A percentile compares a stretch with the other conserved stretches of the same genome.
Conservation (phyloP, 2,888 invertebrate genomes). For the Rhopalosiphum nymphaeae region DNA sequence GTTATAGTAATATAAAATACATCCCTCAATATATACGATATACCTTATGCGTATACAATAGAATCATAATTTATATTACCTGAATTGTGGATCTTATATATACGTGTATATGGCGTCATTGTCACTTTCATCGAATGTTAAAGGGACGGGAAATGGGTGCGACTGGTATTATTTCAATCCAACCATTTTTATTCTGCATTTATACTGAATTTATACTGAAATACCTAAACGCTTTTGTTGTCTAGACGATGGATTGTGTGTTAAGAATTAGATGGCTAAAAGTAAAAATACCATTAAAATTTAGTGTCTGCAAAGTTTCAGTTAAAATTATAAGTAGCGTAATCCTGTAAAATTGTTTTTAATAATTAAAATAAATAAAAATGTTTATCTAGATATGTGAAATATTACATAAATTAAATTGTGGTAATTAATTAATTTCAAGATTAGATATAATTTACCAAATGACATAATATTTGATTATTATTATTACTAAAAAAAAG, state of each 20-base stretch:
- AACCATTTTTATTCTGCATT: constrained; percentile 9
- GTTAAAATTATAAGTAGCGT: background rate
- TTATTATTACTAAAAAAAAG: background rate
- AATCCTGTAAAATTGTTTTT: background rate
- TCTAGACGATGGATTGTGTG: background rate
- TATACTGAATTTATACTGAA: background rate
- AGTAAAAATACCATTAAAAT: background rate
- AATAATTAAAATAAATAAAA: no score
- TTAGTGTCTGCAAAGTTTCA: background rate
- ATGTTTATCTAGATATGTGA: background rate
- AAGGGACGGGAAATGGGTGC: constrained; percentile 48
- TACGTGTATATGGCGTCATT: constrained; percentile 24
- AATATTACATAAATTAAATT: background rate
- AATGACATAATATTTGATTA: background rate
- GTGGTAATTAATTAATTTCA: background rate
- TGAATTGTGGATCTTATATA: background rate
- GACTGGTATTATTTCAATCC: constrained; percentile 15
- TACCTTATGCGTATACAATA: background rate
- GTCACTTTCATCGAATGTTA: constrained; percentile 33
- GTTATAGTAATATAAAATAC: constrained; percentile 26
- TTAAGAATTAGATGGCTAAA: background rate
- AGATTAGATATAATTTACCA: background rate
- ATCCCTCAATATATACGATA: background rate
- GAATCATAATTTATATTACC: constrained; percentile 51
- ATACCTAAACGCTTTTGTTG: constrained; percentile 20